These are phyloP conservation scores for Cydia pomonella DNA, from an alignment of 1,140 invertebrate species.

Conservation along the genomic window DNA sequence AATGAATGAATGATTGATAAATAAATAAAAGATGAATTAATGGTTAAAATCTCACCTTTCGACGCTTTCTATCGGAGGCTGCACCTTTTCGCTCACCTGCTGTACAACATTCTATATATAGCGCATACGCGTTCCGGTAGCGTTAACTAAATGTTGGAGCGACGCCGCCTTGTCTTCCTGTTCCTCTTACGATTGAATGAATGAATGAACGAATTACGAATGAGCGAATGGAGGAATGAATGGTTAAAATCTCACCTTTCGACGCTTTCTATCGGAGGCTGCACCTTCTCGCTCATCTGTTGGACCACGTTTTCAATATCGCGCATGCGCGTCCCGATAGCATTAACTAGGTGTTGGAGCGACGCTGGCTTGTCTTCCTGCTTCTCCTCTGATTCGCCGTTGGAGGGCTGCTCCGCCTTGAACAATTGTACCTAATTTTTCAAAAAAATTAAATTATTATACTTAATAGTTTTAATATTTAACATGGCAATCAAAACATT, in stretches of 20 bases:
- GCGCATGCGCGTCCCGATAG: conserved; percentile 63
- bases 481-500: no score
- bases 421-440: no score
- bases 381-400: no score
- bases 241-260: conserved; percentile 41
- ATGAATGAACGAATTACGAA: no score
- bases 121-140: conserved; percentile 64
- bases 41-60: conserved; percentile 41
- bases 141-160: conserved; percentile 62
- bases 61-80: conserved; percentile 38
- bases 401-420: no score
- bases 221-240: no score
- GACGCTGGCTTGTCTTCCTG: conserved; percentile 49
- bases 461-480: no score
- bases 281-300: conserved; percentile 63
- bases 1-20: no score
- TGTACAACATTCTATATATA: conserved; percentile 65
- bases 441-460: no score
- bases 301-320: conserved; percentile 67
- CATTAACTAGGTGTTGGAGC: conserved; percentile 62
- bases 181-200: conserved; percentile 35
- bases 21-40: no score
- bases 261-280: conserved; percentile 38
- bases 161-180: conserved; percentile 52
- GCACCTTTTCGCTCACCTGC: conserved; percentile 64